Evolutionary conservation across 92 coral and sea anemone species (phyloP), one percentile per base, ranked within the genome.

Genomic region (Epizoanthus rinbou): DNA sequence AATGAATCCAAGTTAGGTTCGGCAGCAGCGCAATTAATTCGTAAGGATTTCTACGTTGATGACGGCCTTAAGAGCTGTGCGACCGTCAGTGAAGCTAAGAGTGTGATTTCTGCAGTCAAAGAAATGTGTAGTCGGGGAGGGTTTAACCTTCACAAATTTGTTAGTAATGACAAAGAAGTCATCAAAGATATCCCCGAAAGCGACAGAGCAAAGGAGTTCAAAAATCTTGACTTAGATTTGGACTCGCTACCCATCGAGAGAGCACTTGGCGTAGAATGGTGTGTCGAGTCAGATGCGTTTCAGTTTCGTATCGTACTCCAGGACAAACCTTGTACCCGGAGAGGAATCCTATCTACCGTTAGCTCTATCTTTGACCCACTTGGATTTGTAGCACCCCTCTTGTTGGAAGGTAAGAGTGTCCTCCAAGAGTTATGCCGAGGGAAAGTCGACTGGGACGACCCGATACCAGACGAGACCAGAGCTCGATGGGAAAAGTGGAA

Each of bases 31-130:
- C 64, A 85, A 1, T 69, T 87, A 57, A 65, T 90, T 13, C 88
- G 89, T 0, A 53, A 57, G 3, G 69, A 90, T 17, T 90, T 90
- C 73, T 90, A 90, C 9, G 89, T 87, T 0, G 94, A 88, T 19
- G 87, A 90, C 35, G 87, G 89, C 60, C 43, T 90, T 2, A 87
- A 87, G 75, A 28, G 87, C 1, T 69, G 66, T n/a, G 21, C 81
- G 5, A 41, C 88, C 3, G 69, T 47, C 5, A 81, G 87, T 0
- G 93, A 76, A 15, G 66, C 80, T 1, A 25, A 52, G 66, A 52
- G 41, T n/a, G 13, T 18, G 0, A 28, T 28, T 28, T 28, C 31
- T 28, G 31, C 31, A 28, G 31, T 28, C 2, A 79, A 72, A 28
- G 35, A 23, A 2, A 64, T 87, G 80, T 75, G 82, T 57, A 69